Percentiles rank a stretch among this genome's conserved stretches.
Evolutionary conservation across 2,888 invertebrate genomes (phyloP).

Genomic region (Sesia bembeciformis): DNA sequence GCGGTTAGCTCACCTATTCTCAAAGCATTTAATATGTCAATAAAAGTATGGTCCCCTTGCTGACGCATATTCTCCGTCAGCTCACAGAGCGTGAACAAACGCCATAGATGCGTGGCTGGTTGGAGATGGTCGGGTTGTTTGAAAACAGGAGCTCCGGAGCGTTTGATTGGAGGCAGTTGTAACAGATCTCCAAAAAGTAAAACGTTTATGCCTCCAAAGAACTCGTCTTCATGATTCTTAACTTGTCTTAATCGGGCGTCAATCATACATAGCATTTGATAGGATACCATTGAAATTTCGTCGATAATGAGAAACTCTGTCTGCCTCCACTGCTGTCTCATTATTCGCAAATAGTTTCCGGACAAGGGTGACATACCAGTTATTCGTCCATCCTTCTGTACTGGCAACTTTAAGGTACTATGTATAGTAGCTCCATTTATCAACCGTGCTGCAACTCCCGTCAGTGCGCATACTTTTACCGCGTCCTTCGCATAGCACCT

Average conservation of each 20-base stretch:
- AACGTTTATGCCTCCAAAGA: conserved; percentile 15
- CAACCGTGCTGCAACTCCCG: too few species aligned
- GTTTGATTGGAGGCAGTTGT: conserved; percentile 1
- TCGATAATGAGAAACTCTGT: conserved; percentile 22
- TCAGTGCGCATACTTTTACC: too few species aligned
- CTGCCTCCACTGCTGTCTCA: too few species aligned
- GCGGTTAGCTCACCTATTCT: conserved; percentile 11
- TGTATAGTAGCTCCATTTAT: too few species aligned
- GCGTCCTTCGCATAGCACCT: too few species aligned
- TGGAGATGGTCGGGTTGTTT: conserved; percentile 4
- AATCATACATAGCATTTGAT: conserved; percentile 20
- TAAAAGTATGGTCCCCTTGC: conserved; percentile 9
- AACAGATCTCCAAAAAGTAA: conserved; percentile 20
- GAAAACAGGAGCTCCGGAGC: neutral
- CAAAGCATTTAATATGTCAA: conserved; percentile 12
- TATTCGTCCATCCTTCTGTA: too few species aligned
- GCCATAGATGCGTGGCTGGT: conserved; percentile 9
- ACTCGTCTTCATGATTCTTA: conserved; percentile 9
- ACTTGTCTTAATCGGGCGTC: conserved; percentile 14
- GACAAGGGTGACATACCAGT: too few species aligned
- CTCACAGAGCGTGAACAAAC: conserved; percentile 7
- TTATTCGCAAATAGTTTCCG: too few species aligned
- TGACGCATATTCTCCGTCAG: conserved; percentile 9
- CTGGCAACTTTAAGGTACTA: too few species aligned
- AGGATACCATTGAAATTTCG: conserved; percentile 22